These are phyloP conservation scores for Conus ventricosus DNA, from an alignment of 1,140 invertebrate species.

Conservation along the genomic window DNA sequence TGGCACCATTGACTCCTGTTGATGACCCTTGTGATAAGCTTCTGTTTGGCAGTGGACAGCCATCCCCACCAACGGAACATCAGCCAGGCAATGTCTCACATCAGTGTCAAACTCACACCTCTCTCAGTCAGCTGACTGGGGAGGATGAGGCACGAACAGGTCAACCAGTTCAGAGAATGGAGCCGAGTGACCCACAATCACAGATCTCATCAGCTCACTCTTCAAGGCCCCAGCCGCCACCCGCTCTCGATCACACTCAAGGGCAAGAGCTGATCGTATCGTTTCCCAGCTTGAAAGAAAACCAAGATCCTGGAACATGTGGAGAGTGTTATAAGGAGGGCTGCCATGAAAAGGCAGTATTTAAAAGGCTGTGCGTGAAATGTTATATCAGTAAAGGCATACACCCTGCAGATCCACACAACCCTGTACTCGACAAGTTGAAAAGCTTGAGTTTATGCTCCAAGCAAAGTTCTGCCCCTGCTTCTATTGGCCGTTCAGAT, in stretches of 20 bases:
- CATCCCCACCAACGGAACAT: not conserved
- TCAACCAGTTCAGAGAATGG: no score
- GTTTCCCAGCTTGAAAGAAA: not conserved
- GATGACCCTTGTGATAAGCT: not conserved
- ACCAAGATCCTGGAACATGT: not conserved
- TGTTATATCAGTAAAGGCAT: slow-evolving; percentile 38
- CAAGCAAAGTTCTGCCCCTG: not conserved
- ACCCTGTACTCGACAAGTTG: not conserved
- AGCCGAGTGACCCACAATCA: no score
- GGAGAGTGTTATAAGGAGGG: not conserved
- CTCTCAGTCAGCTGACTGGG: not conserved
- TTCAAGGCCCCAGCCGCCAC: not conserved
- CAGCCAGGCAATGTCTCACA: no score
- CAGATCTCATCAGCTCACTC: not conserved
- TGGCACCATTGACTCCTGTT: slow-evolving; percentile 15
- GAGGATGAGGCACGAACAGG: not conserved
- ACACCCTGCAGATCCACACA: not conserved
- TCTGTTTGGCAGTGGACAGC: slow-evolving; percentile 25
- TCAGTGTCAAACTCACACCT: no score
- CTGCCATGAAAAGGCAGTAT: slow-evolving; percentile 9
- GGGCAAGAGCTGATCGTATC: not conserved
- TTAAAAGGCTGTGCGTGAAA: slow-evolving; percentile 37
- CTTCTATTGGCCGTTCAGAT: not conserved
- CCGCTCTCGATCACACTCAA: no score
- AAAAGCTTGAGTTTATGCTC: not conserved